phyloP scores from a whole-genome alignment of 1,140 invertebrate species.

The Atta cephalotes region DNA sequence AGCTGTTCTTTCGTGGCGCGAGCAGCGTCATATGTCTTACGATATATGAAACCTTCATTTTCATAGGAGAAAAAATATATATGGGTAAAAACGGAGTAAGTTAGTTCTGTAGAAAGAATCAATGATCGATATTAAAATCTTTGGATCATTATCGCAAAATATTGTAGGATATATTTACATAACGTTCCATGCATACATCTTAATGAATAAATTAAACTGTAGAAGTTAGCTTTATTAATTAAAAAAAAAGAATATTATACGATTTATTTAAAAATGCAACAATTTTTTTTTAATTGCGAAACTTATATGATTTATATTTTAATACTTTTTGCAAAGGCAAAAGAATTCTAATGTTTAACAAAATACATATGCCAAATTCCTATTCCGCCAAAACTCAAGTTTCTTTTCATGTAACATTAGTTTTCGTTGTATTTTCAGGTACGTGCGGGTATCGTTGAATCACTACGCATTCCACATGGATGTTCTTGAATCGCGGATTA shows the following conservation, averaged over 20 bases:
- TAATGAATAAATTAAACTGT: background rate
- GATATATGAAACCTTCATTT: slow-evolving; percentile 25
- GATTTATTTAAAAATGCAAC: background rate
- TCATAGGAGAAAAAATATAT: background rate
- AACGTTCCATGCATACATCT: background rate
- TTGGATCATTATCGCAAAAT: background rate
- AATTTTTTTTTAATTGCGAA: background rate
- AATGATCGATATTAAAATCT: background rate
- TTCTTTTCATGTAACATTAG: slow-evolving; percentile 12
- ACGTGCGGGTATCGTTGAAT: slow-evolving; percentile 24
- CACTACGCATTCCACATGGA: slow-evolving; percentile 51
- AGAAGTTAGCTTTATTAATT: background rate
- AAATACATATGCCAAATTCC: background rate
- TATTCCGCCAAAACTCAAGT: background rate
- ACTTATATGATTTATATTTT: background rate
- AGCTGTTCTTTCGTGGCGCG: slow-evolving; percentile 54
- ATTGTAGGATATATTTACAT: background rate
- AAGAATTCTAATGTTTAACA: background rate
- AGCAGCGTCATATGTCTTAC: slow-evolving; percentile 34
- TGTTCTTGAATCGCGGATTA: slow-evolving; percentile 51
- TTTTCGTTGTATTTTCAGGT: slow-evolving; percentile 5
- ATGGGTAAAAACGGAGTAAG: slow-evolving; percentile 8
- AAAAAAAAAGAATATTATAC: background rate
- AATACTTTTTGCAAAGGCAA: background rate
- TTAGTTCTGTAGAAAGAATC: background rate